Percentiles rank a stretch among this genome's conserved stretches.
Evolutionary conservation across 2,113 vertebrate genomes (phyloP).

Genomic region (Rafetus swinhoei): DNA sequence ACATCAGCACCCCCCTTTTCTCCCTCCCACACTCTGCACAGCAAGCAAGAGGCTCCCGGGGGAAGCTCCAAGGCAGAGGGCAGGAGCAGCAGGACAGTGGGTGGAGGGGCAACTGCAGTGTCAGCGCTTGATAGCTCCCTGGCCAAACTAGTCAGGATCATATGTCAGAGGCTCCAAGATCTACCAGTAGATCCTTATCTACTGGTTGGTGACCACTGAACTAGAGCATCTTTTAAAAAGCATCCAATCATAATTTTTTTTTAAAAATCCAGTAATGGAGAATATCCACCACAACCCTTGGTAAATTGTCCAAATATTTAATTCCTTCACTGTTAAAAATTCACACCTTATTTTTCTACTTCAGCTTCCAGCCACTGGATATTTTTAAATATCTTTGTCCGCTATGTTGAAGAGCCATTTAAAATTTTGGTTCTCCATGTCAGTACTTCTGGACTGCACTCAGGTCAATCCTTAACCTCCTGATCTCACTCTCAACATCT

Average conservation of each 20-base stretch:
- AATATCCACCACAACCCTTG: not conserved
- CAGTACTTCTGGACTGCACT: not conserved
- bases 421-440: not conserved
- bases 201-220: no score
- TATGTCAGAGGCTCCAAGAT: no score
- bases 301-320: not conserved
- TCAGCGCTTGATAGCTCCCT: no score
- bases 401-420: not conserved
- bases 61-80: no score
- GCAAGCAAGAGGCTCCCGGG: no score
- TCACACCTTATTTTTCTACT: not conserved
- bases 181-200: no score
- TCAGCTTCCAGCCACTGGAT: not conserved
- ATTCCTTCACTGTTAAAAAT: not conserved
- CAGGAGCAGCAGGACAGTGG: no score
- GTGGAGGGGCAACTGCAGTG: no score
- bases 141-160: no score
- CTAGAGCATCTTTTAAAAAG: not conserved
- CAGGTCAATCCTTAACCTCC: not conserved
- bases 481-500: rapidly evolving
- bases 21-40: no score
- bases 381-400: not conserved
- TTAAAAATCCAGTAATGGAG: not conserved
- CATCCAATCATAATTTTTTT: not conserved
- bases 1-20: no score